Evolutionary conservation across 2,113 vertebrate genomes (phyloP).

Genomic region (Picathartes gymnocephalus): DNA sequence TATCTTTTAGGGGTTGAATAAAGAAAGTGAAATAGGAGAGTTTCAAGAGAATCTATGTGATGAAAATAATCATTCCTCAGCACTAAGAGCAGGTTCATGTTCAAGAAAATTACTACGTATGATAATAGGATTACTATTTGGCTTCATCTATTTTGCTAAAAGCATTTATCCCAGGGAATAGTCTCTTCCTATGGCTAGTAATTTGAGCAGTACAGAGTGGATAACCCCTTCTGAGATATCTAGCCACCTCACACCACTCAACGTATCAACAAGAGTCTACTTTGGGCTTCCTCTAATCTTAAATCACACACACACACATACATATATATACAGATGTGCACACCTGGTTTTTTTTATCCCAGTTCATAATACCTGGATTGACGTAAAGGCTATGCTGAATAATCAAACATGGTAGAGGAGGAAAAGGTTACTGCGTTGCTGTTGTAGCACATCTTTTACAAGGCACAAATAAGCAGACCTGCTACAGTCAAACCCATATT

Average conservation of each 20-base stretch:
- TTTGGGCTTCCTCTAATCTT: not conserved
- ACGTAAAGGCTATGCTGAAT: not conserved
- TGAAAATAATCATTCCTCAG: not conserved
- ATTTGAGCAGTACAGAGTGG: not conserved
- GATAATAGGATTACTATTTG: not conserved
- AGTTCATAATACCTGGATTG: not conserved
- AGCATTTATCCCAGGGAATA: not conserved
- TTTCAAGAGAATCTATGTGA: not conserved
- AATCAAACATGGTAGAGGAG: not conserved
- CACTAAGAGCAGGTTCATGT: not conserved
- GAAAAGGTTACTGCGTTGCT: not conserved
- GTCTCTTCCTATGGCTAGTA: rapidly evolving
- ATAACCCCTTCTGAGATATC: not conserved
- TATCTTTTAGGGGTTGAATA: not conserved
- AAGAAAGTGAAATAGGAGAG: not conserved
- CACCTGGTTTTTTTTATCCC: not conserved
- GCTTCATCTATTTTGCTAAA: not conserved
- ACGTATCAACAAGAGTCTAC: not conserved
- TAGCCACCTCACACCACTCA: not conserved
- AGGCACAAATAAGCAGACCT: not conserved
- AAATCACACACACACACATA: not conserved
- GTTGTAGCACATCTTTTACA: not conserved
- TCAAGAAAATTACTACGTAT: not conserved
- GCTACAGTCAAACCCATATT: not conserved
- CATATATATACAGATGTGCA: rapidly evolving